Conservation (phyloP, 2,113 vertebrate species). For the Melanostigma gelatinosum region DNA sequence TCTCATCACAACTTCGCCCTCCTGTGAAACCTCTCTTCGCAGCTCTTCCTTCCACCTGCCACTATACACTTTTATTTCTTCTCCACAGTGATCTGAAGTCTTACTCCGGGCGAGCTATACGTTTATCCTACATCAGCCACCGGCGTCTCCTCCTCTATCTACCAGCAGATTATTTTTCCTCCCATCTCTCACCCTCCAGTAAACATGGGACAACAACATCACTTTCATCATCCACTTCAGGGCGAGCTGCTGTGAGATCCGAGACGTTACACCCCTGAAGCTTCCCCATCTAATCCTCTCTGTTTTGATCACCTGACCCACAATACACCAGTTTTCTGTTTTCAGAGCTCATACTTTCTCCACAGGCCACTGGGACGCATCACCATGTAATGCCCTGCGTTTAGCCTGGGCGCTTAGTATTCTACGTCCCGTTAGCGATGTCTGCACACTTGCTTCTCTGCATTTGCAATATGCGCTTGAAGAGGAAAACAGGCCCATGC, state of each 20-base stretch:
- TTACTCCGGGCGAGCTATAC: conserved; percentile 51
- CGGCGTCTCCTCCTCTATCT: conserved; percentile 53
- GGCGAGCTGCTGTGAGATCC: conserved; percentile 51
- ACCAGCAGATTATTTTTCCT: conserved; percentile 50
- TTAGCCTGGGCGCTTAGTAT: background rate
- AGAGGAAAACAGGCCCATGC: background rate
- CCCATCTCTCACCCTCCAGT: conserved; percentile 46
- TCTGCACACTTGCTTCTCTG: conserved; percentile 11
- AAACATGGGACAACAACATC: conserved; percentile 65
- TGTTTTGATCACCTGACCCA: conserved; percentile 54
- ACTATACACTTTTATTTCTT: conserved; percentile 57
- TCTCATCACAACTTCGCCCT: conserved; percentile 71
- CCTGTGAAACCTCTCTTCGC: conserved; percentile 38
- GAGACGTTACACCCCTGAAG: conserved; percentile 54
- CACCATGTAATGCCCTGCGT: background rate
- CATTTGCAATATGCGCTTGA: conserved; percentile 38
- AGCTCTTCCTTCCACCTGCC: conserved; percentile 26
- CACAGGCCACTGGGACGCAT: conserved; percentile 4
- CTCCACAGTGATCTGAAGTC: conserved; percentile 51
- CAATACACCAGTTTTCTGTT: conserved; percentile 45
- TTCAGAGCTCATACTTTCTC: conserved; percentile 29
- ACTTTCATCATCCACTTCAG: conserved; percentile 71
- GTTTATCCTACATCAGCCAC: conserved; percentile 65
- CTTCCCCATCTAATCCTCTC: conserved; percentile 55
- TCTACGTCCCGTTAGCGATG: conserved; percentile 13